Evolutionary conservation across 92 coral and sea anemone species (phyloP), one percentile per base, ranked within the genome.

Genomic region (Zoanthus solanderi): DNA sequence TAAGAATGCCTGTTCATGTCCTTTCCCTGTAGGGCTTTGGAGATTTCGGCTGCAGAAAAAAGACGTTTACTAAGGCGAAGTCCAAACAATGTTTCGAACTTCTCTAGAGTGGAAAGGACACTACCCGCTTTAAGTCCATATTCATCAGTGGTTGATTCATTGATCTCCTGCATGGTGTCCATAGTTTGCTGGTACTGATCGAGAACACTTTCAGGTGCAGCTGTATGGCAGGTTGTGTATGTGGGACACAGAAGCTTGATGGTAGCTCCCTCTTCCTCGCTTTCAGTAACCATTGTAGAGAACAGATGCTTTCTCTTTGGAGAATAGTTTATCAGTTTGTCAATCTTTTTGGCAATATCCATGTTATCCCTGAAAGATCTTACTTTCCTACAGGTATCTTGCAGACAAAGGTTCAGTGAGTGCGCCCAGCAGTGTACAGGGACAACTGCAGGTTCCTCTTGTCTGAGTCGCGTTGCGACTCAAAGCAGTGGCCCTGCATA

Each of bases 381-480:
- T 47, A 47, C 52, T 8, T 47, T 47, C 52, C 52, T 47, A 47
- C 52, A 47, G 52, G 52, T 47, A 47, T 47, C 52, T 47, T 47
- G 52, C 52, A 47, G 52, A 47, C 52, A 47, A 47, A 47, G 52
- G 52, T 47, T 47, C 52, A 47, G 8, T 4, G 52, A 47, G 52
- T 47, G 52, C 66, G 18, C 66, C 66, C 66, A 58, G 66, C 66
- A 58, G 66, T 58, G 66, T 14, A 58, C 66, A 14, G 18, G 66
- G 18, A 58, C 66, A 58, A n/a, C 66, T 58, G 66, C n/a, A 17
- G 66, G 66, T 58, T 58, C 66, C 18, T 12, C 66, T 58, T 58
- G 66, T 58, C 66, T 58, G 66, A 58, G 66, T 74, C 58, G 82
- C 23, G 89, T 54, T n/a, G 89, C 89, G 60, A 85, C 89, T 83